A percentile compares a stretch with the other conserved stretches of the same genome.
Evolutionary conservation across 2,797 vertebrate species (phyloP).

Genomic region (Hypotaenidia philippensis): DNA sequence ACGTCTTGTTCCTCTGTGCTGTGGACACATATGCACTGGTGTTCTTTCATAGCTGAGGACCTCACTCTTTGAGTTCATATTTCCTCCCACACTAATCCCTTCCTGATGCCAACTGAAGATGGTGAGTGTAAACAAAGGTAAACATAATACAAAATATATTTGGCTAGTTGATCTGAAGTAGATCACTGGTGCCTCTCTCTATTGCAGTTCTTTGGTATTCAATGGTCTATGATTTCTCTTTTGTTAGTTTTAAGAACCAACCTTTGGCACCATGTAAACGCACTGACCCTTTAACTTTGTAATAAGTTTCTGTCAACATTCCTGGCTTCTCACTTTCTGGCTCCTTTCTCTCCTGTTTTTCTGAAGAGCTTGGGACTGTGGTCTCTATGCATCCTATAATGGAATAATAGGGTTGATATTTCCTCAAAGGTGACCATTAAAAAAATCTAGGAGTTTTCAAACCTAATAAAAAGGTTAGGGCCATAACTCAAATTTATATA

Average conservation of each 20-base stretch:
- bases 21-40: background rate
- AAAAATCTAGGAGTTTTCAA: background rate
- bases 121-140: accelerated
- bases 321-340: background rate
- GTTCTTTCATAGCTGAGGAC: background rate
- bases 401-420: too few relatives aligned
- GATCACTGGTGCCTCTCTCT: background rate
- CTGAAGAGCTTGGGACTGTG: background rate
- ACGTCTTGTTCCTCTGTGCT: background rate
- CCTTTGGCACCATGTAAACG: background rate
- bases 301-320: background rate
- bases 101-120: background rate
- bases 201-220: background rate
- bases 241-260: background rate
- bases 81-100: background rate
- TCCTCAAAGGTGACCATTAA: background rate
- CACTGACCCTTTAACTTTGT: background rate
- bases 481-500: background rate
- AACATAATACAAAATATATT: background rate
- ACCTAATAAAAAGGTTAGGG: background rate
- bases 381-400: background rate
- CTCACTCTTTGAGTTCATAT: background rate
- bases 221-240: background rate
- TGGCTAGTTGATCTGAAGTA: background rate
- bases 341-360: background rate